Base-by-base conservation (phyloP, 1,140 invertebrate genomes). In the Drosophila dunni region DNA sequence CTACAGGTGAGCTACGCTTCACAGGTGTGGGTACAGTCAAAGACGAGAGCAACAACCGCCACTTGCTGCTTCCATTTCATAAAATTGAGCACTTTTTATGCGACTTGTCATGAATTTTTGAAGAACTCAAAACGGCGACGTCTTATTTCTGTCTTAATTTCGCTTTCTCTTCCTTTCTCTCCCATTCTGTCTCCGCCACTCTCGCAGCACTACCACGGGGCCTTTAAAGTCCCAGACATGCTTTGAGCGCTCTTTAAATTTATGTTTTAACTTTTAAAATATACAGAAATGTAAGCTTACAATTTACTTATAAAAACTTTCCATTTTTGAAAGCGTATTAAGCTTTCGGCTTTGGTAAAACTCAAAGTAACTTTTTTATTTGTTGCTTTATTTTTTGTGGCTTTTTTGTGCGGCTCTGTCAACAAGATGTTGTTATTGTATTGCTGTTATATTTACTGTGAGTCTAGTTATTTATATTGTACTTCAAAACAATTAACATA, bases 1-100 rank as follows among this genome's bases (percentile, higher is more conserved):
- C 51, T 34, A 53, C 33, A 8, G 36, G 3, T 8, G 15, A 8
- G 6, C 13, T 13, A 0, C 5, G n/a, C 17, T 7, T n/a, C 17
- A 8, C 2, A 9, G 34, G 4, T n/a, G 11, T 2, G 34, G 20
- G 9, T n/a, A 7, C 7, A 9, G 17, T 9, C 33, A 6, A 1
- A 13, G 9, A 46, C 66, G 24, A 45, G 60, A 57, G 48, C 65
- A 65, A 72, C 66, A 63, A 78, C 67, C 63, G 36, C 70, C 83
- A 76, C 64, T 83, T 78, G 62, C 84, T 76, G 76, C 80, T 89
- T 81, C 83, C 77, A 83, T 83, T 89, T 86, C 84, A 89, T 78
- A 89, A 86, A 89, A 71, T 88, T 88, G 79, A 88, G 83, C 83
- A 83, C 84, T 89, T 83, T 88, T 83, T 88, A 69, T 88, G 66